These are phyloP conservation scores for Leptodirus hochenwartii DNA, from an alignment of 2,888 invertebrate species.

Conservation along the genomic window DNA sequence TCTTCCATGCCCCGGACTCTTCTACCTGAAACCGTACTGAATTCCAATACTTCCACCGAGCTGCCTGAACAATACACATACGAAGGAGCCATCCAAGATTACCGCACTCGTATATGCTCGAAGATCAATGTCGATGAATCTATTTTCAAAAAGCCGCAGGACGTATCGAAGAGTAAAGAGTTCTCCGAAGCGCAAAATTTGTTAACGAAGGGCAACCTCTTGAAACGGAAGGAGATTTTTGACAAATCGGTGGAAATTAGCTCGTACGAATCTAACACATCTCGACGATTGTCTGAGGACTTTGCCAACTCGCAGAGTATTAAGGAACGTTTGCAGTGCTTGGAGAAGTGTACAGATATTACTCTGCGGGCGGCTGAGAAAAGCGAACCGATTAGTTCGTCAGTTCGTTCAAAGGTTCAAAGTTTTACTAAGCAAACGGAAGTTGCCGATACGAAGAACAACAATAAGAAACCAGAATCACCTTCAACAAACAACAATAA, in stretches of 20 bases:
- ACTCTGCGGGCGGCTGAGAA: constrained; percentile 15
- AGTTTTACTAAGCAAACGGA: too few relatives aligned
- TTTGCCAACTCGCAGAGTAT: constrained; percentile 48
- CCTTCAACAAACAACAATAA: too few relatives aligned
- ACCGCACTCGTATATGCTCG: constrained; percentile 54
- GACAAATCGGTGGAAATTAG: constrained; percentile 37
- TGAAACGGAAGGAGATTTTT: constrained; percentile 66
- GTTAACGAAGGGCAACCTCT: constrained; percentile 64
- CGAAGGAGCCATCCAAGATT: constrained; percentile 73
- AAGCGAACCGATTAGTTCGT: too few relatives aligned
- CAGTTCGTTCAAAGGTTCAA: too few relatives aligned
- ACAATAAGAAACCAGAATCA: too few relatives aligned
- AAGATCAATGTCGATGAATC: constrained; percentile 24
- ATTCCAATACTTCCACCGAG: too few relatives aligned
- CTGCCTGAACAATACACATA: constrained; percentile 50
- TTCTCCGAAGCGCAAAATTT: constrained; percentile 19
- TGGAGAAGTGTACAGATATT: constrained; percentile 47
- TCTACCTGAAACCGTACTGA: neutral
- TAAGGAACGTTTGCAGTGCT: constrained; percentile 49
- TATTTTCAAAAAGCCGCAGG: constrained; percentile 17
- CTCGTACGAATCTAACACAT: constrained; percentile 23
- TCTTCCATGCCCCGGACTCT: neutral
- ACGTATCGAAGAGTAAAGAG: constrained; percentile 20
- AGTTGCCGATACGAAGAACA: too few relatives aligned
- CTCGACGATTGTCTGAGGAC: constrained; percentile 39